Base-by-base conservation (phyloP, 2,888 invertebrate species). In the Cinara cedri region DNA sequence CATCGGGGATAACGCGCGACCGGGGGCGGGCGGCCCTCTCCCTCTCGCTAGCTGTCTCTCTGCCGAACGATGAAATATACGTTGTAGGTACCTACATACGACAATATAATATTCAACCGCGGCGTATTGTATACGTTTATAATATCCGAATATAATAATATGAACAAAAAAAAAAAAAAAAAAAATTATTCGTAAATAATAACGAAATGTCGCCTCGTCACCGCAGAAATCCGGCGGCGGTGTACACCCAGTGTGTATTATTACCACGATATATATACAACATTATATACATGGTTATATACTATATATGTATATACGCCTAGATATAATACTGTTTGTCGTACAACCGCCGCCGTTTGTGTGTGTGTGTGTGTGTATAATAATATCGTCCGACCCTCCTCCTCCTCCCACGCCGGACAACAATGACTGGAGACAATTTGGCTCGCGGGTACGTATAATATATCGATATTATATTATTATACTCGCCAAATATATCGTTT, bases 361-460 rank as follows among this genome's bases (percentile, higher is more conserved):
- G 21, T 44, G 34, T 11, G 54, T 55, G 11, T 49, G 9, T 49
- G 4, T n/a, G 3, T n/a, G 16, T 51, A 24, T 49, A 44, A 10
- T 57, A 34, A 44, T 8, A 6, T 13, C 51, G 51, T 8, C 42
- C 57, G 57, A 68, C 78, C 68, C 78, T 68, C 68, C 78, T n/a
- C n/a, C n/a, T n/a, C n/a, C 78, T 65, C 74, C 70, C 71, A 26
- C 55, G 19, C 34, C 46, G 26, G 19, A 68, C 76, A 76, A 76
- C 66, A 78, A 78, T 78, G 78, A 78, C 78, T 78, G 13, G 68
- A 78, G 78, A 78, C 78, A 62, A 78, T 78, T 78, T 24, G 68
- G 60, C 57, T 51, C 57, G 66, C 57, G 54, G 11, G 46, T n/a
- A 16, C 1, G n/a, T 34, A 54, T 63, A 16, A n/a, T n/a, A 63